phyloP scores from a whole-genome alignment of 1,140 invertebrate genomes.

The Dreissena rostriformis region DNA sequence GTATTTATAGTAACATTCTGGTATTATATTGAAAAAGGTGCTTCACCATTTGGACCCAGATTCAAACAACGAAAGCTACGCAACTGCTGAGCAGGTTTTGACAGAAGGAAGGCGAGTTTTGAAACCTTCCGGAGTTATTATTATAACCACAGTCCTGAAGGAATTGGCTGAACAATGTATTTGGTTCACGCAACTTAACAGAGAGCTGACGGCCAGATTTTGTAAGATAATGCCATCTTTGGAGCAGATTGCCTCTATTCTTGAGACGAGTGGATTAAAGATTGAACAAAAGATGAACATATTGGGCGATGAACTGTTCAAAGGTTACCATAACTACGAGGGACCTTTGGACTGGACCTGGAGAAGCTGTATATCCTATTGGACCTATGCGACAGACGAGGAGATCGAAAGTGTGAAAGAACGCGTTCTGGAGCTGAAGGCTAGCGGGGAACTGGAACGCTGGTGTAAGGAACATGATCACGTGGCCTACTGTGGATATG shows the following conservation, averaged over 20 bases:
- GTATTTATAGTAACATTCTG: too few species aligned
- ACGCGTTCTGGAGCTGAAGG: neutral
- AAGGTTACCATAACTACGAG: constrained; percentile 31
- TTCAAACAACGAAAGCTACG: constrained; percentile 11
- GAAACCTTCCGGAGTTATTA: neutral
- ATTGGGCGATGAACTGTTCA: neutral
- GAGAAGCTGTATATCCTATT: constrained; percentile 13
- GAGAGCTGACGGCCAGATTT: constrained; percentile 8
- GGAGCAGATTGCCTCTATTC: neutral
- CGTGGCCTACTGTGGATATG: neutral
- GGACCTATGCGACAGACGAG: constrained; percentile 20
- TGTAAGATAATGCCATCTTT: constrained; percentile 11
- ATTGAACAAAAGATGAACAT: constrained; percentile 26
- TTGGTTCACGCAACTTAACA: constrained; percentile 21
- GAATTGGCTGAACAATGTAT: neutral
- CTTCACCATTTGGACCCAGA: constrained; percentile 31
- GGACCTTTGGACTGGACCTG: constrained; percentile 21
- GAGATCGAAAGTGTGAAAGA: constrained; percentile 14
- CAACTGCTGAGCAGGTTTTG: constrained; percentile 5
- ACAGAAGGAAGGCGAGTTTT: constrained; percentile 24
- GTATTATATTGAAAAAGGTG: constrained; percentile 5
- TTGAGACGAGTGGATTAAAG: neutral
- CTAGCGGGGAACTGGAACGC: constrained; percentile 5
- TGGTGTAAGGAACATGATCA: constrained; percentile 37
- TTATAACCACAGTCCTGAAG: constrained; percentile 11